These are phyloP conservation scores for Tinea pellionella DNA, from an alignment of 2,888 invertebrate genomes.

Conservation along the genomic window DNA sequence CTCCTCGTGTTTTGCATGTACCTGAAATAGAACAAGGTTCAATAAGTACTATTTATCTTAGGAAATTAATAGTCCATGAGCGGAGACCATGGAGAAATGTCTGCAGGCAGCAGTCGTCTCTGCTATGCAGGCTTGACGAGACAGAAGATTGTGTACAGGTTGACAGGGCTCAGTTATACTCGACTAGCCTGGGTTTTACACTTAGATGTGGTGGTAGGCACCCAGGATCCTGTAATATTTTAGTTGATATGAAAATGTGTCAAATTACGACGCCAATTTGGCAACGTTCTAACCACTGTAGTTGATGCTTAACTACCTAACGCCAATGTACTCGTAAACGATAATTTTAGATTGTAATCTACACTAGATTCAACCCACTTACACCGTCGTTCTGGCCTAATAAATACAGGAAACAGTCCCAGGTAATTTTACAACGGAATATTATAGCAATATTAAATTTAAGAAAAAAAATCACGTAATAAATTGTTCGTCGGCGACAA, in stretches of 20 bases:
- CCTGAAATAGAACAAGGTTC: slow-evolving; percentile 61
- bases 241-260: not conserved
- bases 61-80: no score
- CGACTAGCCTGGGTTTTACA: no score
- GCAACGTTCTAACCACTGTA: not conserved
- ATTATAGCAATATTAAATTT: not conserved
- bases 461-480: not conserved
- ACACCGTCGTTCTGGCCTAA: not conserved
- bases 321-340: not conserved
- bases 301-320: not conserved
- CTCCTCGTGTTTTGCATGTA: slow-evolving; percentile 98
- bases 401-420: not conserved
- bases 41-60: not conserved
- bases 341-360: not conserved
- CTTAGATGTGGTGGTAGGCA: no score
- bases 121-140: no score
- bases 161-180: no score
- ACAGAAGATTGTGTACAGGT: no score
- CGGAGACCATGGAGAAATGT: no score
- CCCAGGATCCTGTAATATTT: no score
- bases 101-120: no score
- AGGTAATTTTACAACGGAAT: not conserved
- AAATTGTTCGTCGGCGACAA: not conserved
- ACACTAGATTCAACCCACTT: not conserved
- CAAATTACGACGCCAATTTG: not conserved